Percentiles rank a stretch among this genome's conserved stretches.
Evolutionary conservation across 2,113 vertebrate genomes (phyloP).

Genomic region (Ia io): DNA sequence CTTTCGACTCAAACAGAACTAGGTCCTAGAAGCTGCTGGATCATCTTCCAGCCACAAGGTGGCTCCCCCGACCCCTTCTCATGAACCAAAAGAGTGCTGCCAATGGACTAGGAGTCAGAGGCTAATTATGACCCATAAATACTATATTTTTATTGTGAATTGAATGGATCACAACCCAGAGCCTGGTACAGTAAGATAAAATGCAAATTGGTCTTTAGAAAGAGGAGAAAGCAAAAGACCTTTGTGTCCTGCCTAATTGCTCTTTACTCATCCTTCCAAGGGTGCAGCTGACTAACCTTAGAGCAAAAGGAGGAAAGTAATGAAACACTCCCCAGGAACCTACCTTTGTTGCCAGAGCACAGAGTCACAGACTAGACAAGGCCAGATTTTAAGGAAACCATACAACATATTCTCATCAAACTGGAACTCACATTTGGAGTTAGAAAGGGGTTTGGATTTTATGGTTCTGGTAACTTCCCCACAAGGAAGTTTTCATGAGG

Average conservation of each 20-base stretch:
- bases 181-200: background rate
- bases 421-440: background rate
- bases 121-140: conserved; percentile 47
- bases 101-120: background rate
- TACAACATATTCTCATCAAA: background rate
- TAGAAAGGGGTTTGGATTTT: background rate
- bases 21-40: conserved; percentile 35
- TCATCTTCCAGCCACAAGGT: conserved; percentile 80
- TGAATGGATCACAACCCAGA: conserved; percentile 22
- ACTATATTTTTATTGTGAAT: conserved; percentile 51
- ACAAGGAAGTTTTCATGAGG: background rate
- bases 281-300: background rate
- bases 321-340: background rate
- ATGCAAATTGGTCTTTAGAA: background rate
- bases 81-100: background rate
- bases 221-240: background rate
- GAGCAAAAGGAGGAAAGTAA: background rate
- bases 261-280: conserved; percentile 15
- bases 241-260: background rate
- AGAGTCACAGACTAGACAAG: background rate
- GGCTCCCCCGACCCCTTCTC: conserved; percentile 82
- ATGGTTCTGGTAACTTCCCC: background rate
- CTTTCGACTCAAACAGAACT: conserved; percentile 34
- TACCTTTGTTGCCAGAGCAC: background rate
- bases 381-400: conserved; percentile 15